phyloP scores from a whole-genome alignment of 2,113 vertebrate genomes.

The Eurystomus gularis region DNA sequence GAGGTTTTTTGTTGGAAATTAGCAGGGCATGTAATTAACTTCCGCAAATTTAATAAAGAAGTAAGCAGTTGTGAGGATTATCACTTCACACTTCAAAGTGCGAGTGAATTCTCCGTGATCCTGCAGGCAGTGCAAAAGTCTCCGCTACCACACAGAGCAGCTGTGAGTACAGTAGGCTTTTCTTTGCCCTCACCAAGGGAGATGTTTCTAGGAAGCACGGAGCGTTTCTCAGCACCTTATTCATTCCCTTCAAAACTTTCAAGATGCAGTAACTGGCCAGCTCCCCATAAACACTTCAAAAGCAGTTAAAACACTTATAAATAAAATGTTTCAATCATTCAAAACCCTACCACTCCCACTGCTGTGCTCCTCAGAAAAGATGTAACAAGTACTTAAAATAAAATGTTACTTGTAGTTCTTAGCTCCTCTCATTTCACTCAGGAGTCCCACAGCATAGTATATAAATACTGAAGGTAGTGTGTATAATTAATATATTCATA shows the following conservation, averaged over 20 bases:
- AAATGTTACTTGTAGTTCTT: neutral
- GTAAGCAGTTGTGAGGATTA: slow-evolving; percentile 65
- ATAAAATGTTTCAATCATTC: neutral
- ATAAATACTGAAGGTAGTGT: neutral
- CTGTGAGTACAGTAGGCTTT: neutral
- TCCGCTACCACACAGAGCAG: neutral
- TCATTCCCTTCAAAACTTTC: neutral
- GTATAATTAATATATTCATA: neutral
- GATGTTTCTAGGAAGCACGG: neutral
- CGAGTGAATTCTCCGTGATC: neutral
- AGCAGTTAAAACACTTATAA: neutral
- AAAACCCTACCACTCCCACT: neutral
- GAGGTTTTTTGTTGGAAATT: slow-evolving; percentile 43
- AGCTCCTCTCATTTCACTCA: neutral
- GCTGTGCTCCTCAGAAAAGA: neutral
- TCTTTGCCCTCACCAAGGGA: neutral
- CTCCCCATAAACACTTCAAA: neutral
- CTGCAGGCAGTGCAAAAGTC: slow-evolving; percentile 20
- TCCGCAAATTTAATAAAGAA: slow-evolving; percentile 60
- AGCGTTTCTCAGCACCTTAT: neutral
- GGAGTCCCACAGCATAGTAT: neutral
- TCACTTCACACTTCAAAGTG: slow-evolving; percentile 61
- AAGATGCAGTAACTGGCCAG: neutral
- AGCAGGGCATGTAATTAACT: slow-evolving; percentile 66
- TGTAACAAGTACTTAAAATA: neutral